Base-by-base conservation (phyloP, 2,113 vertebrate species). In the Eublepharis macularius region DNA sequence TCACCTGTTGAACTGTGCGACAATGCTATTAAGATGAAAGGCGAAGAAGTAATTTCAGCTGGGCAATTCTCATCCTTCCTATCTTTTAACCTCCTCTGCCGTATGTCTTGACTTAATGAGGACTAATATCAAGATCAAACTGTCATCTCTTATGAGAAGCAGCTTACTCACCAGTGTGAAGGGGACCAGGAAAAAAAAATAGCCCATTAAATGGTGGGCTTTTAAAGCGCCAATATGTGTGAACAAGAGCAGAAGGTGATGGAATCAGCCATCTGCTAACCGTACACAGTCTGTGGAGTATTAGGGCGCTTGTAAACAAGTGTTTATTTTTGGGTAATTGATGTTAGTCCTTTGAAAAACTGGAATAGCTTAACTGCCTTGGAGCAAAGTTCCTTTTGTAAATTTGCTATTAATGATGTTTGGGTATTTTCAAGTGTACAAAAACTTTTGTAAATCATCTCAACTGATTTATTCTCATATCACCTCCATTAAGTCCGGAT, bases 211-310 rank as follows among this genome's bases (percentile, higher is more conserved):
- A n/a, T 0, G 0, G 32, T 24, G 43, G 43, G 41, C 49, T 73
- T n/a, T 85, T 41, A 36, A 2, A 47, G 19, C 76, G 60, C 29
- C 70, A 43, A 13, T 90, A 74, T 72, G 80, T 51, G 29, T 51
- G 34, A 51, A 34, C 41, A 54, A 80, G 70, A 83, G 43, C 34
- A 82, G 76, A 87, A 89, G 41, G 3, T 80, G 14, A 57, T 87
- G 45, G 34, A 83, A 87, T 80, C 79, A 80, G 74, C 1, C 26
- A 85, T 13, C 54, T 85, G 88, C 60, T 81, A 73, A 9, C 81
- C 84, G 80, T 34, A 54, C 4, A 5, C 41, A 4, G 4, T 69
- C 45, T 36, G 65, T 19, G 26, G 45, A 45, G 45, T 29, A 36
- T 81, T 51, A 81, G 21, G 4, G 63, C 36, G 32, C 43, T 70